Base-by-base conservation (phyloP, 2,888 invertebrate genomes). In the Heliconius hortense region DNA sequence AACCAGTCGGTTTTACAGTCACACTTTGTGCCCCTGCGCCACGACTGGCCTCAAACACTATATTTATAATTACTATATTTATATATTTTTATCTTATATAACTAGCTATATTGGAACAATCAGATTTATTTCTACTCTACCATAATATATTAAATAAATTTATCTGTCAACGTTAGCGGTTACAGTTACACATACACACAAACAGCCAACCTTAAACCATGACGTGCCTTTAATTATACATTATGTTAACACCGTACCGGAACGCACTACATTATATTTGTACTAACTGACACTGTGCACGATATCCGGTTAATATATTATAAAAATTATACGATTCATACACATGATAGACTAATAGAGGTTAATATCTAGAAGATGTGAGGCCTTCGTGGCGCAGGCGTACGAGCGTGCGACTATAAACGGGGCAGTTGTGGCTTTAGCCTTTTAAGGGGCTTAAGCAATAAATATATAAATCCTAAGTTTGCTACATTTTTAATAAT, bases 251-350 rank as follows among this genome's bases (percentile, higher is more conserved):
- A 56, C 56, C 56, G 53, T 35, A 69, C 69, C 69, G 69, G 69
- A 69, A 69, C 69, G 69, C 69, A 69, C n/a, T 56, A 56, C 69
- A 56, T 68, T 68, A 31, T 68, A 53, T 53, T 56, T 53, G 69
- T 69, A 69, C 69, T 69, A 69, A 69, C 69, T 69, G 69, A 56
- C 69, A 56, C 56, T 69, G 69, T 35, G 56, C 69, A 69, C 69
- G 69, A 69, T 69, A 69, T 69, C 69, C 69, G 69, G 69, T 69
- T 56, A 18, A 69, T 69, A 69, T 69, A 69, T 69, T 56, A 69
- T 69, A 69, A 56, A 69, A 56, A 56, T 56, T 69, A 69, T 69
- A 69, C 56, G 56, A 69, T 56, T 11, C 35, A 56, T 69, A 56
- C n/a, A 69, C 56, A 56, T 56, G 56, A 69, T 69, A 56, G 56